Conservation (phyloP, 2,888 invertebrate species). For the Ophonus ardosiacus region DNA sequence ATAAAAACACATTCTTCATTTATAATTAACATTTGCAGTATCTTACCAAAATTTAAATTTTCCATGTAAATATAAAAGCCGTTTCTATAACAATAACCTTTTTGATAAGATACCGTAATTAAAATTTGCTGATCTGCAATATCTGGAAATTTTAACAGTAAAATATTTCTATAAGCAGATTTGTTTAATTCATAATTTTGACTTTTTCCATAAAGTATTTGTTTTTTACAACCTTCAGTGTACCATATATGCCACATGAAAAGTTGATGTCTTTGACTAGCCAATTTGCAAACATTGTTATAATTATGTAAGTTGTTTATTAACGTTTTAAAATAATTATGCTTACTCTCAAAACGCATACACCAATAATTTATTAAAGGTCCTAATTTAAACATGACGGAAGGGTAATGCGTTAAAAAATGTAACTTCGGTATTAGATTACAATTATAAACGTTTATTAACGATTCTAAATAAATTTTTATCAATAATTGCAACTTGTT, state of each 20-base stretch:
- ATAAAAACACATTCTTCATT: no score
- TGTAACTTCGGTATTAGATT: background rate
- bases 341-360: background rate
- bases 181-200: no score
- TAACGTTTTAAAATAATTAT: background rate
- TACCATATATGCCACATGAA: background rate
- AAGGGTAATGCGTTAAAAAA: background rate
- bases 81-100: no score
- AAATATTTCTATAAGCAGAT: no score
- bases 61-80: no score
- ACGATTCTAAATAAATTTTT: background rate
- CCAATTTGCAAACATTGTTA: background rate
- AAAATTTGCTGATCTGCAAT: no score
- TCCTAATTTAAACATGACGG: background rate
- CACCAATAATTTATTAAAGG: background rate
- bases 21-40: no score
- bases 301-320: background rate
- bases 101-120: no score
- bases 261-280: background rate
- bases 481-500: background rate
- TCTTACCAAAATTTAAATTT: no score
- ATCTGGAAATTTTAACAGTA: no score
- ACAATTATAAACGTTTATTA: background rate
- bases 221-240: no score
- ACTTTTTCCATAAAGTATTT: no score